These are phyloP conservation scores for Orientallactaga sibirica DNA, from an alignment of 2,797 vertebrate species.

Conservation along the genomic window DNA sequence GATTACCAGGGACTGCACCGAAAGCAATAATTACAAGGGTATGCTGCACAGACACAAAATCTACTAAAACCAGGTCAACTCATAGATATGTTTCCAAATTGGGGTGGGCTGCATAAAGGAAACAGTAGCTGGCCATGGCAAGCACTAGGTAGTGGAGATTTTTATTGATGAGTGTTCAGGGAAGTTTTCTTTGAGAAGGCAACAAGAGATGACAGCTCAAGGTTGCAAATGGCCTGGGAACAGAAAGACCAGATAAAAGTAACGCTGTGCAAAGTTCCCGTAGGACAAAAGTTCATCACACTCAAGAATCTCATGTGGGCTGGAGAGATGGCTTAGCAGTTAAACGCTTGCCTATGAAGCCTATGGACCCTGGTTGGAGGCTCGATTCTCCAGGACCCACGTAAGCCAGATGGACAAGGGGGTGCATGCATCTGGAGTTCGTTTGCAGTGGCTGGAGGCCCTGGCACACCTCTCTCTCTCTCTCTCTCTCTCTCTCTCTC, in stretches of 20 bases:
- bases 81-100: constrained; percentile 22
- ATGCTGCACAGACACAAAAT: background rate
- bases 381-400: too few species aligned
- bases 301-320: background rate
- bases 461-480: too few species aligned
- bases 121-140: background rate
- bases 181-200: background rate
- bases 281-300: background rate
- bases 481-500: too few species aligned
- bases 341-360: too few species aligned
- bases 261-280: background rate
- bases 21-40: background rate
- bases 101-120: background rate
- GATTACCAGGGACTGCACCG: background rate
- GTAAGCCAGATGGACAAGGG: too few species aligned
- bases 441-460: too few species aligned
- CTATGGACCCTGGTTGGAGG: too few species aligned
- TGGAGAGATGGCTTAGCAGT: too few species aligned
- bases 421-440: too few species aligned
- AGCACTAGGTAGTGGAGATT: background rate
- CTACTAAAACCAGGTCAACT: background rate
- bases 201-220: background rate
- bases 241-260: background rate
- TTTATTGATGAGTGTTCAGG: background rate
- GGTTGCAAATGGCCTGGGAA: background rate